Evolutionary conservation across 2,113 vertebrate species (phyloP), one percentile per base, ranked within the genome.

Genomic region (Enhydra lutris): DNA sequence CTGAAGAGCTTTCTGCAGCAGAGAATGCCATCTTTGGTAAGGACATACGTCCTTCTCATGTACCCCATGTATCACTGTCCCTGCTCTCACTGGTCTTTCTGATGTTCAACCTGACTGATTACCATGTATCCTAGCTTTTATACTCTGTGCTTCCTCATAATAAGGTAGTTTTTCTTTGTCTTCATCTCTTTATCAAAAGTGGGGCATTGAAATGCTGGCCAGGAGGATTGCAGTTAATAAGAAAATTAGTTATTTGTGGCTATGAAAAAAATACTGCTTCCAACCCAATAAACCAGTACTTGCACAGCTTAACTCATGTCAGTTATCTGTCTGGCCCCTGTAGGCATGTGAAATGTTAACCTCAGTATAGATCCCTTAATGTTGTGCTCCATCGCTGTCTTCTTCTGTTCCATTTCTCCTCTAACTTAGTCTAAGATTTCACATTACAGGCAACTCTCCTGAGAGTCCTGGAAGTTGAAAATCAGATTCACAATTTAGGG

Each of bases 111-210:
- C 21, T 47, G 17, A 26, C 9, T 9, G 36, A 21, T 87, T 24
- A 57, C 10, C 59, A 18, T 26, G 7, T 65, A 1, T 26, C 36
- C 31, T 59, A 86, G 34, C 7, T 76, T 85, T 73, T 50, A 11
- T n/a, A 61, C 14, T 21, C 47, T 7, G 6, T 1, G 18, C 63
- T 67, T n/a, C 29, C 29, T 14, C 2, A 4, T 34, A 34, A 39
- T 80, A 88, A 80, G 31, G 29, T 55, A 24, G 6, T 0, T 0
- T 36, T 67, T 52, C 36, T 67, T 47, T 71, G 15, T 95, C 29
- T 24, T 71, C 39, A 36, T 81, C 14, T 69, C 18, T 91, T 97
- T 76, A 15, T 36, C 55, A 80, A 80, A 85, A 92, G 17, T 20
- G 8, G 23, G 7, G 85, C 82, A 39, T 61, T 67, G 34, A 45